These are phyloP conservation scores for Actinia tenebrosa DNA, from an alignment of 64 coral and sea anemone species.

Conservation along the genomic window DNA sequence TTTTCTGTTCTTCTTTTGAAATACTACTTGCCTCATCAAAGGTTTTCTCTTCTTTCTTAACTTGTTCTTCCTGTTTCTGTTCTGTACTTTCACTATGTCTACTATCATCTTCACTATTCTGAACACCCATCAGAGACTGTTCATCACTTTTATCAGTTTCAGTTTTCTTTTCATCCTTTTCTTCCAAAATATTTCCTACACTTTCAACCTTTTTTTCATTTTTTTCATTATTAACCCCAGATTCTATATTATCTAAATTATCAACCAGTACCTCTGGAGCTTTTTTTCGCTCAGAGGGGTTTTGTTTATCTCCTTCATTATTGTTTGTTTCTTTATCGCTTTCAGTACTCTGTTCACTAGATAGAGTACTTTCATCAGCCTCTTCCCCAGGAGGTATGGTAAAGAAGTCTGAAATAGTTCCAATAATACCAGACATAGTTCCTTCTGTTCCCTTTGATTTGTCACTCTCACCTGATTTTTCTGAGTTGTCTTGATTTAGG, in stretches of 20 bases:
- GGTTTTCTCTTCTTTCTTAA: neutral
- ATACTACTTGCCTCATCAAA: neutral
- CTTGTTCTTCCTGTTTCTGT: neutral
- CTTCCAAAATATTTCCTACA: neutral
- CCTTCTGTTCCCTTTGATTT: neutral
- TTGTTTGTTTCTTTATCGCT: neutral
- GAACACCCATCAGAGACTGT: neutral
- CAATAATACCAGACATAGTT: conserved; percentile 23
- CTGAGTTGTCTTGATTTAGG: neutral
- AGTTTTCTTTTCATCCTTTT: neutral
- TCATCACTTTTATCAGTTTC: neutral
- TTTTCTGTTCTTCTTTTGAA: neutral
- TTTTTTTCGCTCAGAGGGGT: neutral
- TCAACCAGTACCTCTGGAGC: neutral
- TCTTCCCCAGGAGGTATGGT: conserved; percentile 12
- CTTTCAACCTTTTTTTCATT: neutral
- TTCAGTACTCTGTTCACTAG: conserved; percentile 14
- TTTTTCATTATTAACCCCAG: neutral
- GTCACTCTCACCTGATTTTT: conserved; percentile 1
- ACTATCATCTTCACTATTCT: neutral
- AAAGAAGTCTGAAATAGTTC: conserved; percentile 5
- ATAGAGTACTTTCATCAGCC: neutral
- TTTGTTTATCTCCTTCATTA: neutral
- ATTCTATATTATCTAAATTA: conserved; percentile 1
- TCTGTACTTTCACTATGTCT: neutral